A percentile compares a stretch with the other conserved stretches of the same genome.
phyloP scores from a whole-genome alignment of 2,113 vertebrate genomes.

The Bos javanicus region DNA sequence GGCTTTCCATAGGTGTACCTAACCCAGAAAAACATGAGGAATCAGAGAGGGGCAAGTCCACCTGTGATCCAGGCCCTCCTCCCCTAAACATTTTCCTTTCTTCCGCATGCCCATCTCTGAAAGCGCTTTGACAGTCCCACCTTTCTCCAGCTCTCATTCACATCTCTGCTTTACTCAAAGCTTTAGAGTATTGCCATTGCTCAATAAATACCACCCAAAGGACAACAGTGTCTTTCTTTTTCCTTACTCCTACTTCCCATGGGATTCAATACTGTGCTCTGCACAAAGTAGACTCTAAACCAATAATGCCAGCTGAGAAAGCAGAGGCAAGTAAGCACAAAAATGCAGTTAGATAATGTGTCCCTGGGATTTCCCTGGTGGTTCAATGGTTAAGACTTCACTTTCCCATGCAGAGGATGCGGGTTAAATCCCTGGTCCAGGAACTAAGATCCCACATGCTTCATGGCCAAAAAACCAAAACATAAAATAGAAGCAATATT shows the following conservation, averaged over 20 bases:
- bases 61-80: background rate
- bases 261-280: background rate
- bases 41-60: background rate
- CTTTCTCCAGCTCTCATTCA: background rate
- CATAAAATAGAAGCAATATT: background rate
- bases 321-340: background rate
- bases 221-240: background rate
- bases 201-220: background rate
- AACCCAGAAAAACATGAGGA: background rate
- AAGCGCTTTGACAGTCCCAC: background rate
- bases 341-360: background rate
- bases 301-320: background rate
- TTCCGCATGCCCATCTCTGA: background rate
- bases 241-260: background rate
- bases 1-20: conserved; percentile 72
- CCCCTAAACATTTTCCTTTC: background rate
- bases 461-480: background rate
- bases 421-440: background rate
- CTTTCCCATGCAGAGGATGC: accelerated
- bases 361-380: background rate
- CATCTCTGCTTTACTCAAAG: background rate
- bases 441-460: background rate
- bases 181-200: background rate
- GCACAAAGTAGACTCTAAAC: background rate
- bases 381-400: background rate